A percentile compares a stretch with the other conserved stretches of the same genome.
These are phyloP conservation scores for Nycticryphes semicollaris DNA, from an alignment of 2,113 vertebrate genomes.

Conservation along the genomic window DNA sequence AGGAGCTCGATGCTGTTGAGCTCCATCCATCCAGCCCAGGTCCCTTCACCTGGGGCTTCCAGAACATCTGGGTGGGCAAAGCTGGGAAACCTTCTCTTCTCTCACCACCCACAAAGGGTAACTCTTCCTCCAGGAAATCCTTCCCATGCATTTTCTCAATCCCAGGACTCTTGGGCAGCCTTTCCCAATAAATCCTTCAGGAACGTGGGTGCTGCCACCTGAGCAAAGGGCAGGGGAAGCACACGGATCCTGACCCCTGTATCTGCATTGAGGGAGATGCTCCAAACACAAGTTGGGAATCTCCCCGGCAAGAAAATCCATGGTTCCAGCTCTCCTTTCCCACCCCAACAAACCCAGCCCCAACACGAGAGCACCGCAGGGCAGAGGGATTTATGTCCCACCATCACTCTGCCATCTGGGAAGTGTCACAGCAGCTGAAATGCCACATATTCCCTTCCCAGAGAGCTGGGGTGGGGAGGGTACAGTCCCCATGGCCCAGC, in stretches of 20 bases:
- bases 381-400: not conserved
- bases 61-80: not conserved
- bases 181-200: not conserved
- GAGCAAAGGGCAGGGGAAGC: not conserved
- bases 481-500: accelerated
- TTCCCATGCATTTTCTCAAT: not conserved
- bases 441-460: accelerated
- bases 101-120: not conserved
- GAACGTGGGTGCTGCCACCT: not conserved
- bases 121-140: not conserved
- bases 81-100: not conserved
- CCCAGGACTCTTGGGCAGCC: not conserved
- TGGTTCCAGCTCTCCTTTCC: not conserved
- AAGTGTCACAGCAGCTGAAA: not conserved
- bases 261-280: not conserved
- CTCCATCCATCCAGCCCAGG: too few species aligned
- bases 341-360: not conserved
- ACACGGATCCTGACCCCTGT: not conserved
- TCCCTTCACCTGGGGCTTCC: not conserved
- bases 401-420: not conserved
- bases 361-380: accelerated
- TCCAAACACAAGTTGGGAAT: not conserved
- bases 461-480: not conserved
- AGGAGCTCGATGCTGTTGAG: not conserved
- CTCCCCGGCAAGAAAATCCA: not conserved